Percentiles rank a stretch among this genome's conserved stretches.
Evolutionary conservation across 1,140 invertebrate genomes (phyloP).

Genomic region (Drosophila athabasca): DNA sequence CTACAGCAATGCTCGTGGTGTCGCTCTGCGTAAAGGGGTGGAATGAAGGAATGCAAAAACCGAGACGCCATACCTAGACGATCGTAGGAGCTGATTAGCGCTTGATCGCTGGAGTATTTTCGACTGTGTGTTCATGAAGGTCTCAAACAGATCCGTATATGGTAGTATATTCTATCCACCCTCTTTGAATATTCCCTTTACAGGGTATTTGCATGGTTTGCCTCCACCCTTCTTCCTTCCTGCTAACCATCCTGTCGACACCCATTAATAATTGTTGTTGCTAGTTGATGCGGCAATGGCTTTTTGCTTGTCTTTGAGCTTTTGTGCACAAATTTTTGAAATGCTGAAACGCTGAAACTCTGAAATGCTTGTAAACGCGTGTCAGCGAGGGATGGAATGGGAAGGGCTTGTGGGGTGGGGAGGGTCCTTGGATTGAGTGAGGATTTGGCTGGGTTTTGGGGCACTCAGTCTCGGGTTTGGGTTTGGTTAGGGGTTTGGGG

Average conservation of each 20-base stretch:
- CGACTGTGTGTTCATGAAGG: no score
- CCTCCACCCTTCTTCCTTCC: background rate
- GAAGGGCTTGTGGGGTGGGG: no score
- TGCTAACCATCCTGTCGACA: background rate
- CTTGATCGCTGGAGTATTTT: no score
- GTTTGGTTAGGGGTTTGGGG: background rate
- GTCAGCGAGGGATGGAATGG: conserved; percentile 2
- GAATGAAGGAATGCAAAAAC: no score
- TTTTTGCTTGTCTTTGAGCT: conserved; percentile 56
- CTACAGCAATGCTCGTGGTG: no score
- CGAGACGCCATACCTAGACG: no score
- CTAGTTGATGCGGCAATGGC: conserved; percentile 44
- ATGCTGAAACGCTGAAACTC: conserved; percentile 19
- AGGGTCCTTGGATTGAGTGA: conserved; percentile 18
- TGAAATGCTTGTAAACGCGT: conserved; percentile 44
- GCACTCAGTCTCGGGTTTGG: conserved; percentile 7
- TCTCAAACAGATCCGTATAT: no score
- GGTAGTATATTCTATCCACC: no score
- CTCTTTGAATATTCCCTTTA: background rate
- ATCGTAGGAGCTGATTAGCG: no score
- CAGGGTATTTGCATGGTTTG: background rate
- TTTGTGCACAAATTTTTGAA: conserved; percentile 50
- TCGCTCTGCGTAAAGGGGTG: no score
- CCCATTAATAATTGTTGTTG: conserved; percentile 61
- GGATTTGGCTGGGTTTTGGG: conserved; percentile 17